These are phyloP conservation scores for Amorpha juglandis DNA, from an alignment of 2,888 invertebrate genomes.

Conservation along the genomic window DNA sequence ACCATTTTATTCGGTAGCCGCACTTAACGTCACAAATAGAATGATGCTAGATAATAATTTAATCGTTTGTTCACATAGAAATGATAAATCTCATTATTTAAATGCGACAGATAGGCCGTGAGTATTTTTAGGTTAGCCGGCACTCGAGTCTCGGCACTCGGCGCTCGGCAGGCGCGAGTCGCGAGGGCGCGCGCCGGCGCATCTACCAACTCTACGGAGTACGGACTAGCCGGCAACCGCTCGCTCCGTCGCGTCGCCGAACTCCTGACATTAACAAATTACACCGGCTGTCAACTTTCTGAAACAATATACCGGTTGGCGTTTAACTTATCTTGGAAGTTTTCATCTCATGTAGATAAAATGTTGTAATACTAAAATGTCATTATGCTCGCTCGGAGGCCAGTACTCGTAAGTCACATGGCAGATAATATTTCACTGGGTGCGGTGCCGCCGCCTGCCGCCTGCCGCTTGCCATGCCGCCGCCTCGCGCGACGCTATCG, in stretches of 20 bases:
- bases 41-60: conserved; percentile 66
- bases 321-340: conserved; percentile 81
- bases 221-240: conserved; percentile 38
- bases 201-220: too few species aligned
- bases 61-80: conserved; percentile 57
- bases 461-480: conserved; percentile 42
- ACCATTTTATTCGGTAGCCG: conserved; percentile 65
- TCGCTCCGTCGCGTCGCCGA: conserved; percentile 40
- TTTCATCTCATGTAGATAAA: conserved; percentile 81
- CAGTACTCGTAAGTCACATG: conserved; percentile 69
- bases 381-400: conserved; percentile 75
- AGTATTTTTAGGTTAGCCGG: conserved; percentile 74
- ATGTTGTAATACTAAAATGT: conserved; percentile 83
- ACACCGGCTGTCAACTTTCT: conserved; percentile 78
- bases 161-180: conserved; percentile 49
- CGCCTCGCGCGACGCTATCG: conserved; percentile 59
- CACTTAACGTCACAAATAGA: conserved; percentile 64
- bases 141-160: conserved; percentile 49
- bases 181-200: conserved; percentile 40
- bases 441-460: conserved; percentile 51
- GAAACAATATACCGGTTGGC: conserved; percentile 83
- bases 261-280: conserved; percentile 79
- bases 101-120: conserved; percentile 65
- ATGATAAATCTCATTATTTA: conserved; percentile 74
- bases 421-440: conserved; percentile 75